Base-by-base conservation (phyloP, 1,140 invertebrate species). In the Caenorhabditis inopinata region DNA sequence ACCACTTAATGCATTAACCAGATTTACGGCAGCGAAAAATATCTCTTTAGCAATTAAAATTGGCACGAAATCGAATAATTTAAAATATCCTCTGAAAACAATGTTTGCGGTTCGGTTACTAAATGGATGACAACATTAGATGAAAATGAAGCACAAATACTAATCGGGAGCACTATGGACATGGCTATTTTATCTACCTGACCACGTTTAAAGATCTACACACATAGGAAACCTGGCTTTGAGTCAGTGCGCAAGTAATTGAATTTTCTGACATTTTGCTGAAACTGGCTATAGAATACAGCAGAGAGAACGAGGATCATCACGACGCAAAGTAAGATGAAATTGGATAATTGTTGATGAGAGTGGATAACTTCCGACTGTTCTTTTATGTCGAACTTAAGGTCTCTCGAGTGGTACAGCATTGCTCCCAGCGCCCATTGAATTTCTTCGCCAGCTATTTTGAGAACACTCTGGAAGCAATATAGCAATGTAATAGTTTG, bases 381-480 rank as follows among this genome's bases (percentile, higher is more conserved):
- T 68, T 68, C 32, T 68, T 38, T 18, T 68, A 68, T 11, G 9
- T 16, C 32, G n/a, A 68, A 68, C 12, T 68, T 42, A 0, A 68
- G n/a, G 23, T 29, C 25, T 21, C n/a, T 38, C 21, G 58, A 29
- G 27, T 68, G 58, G 21, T 68, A 68, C 6, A 68, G 58, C 58
- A 68, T 68, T 42, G 58, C 58, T 38, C 58, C 58, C 21, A 68
- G 58, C 35, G 58, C 58, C 58, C 58, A 68, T 68, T 68, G 58
- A 29, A 68, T 68, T 68, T 68, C 58, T 42, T 68, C 58, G 21
- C 58, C 58, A 0, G 58, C 58, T 38, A 68, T 68, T 68, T 68
- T 68, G n/a, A 68, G 32, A 0, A 68, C 58, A 38, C 58, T 68
- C 58, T 68, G 58, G 38, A 68, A 68, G 14, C 6, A 58, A 32